Base-by-base conservation (phyloP, 2,113 vertebrate genomes). In the Spea multiplicata region DNA sequence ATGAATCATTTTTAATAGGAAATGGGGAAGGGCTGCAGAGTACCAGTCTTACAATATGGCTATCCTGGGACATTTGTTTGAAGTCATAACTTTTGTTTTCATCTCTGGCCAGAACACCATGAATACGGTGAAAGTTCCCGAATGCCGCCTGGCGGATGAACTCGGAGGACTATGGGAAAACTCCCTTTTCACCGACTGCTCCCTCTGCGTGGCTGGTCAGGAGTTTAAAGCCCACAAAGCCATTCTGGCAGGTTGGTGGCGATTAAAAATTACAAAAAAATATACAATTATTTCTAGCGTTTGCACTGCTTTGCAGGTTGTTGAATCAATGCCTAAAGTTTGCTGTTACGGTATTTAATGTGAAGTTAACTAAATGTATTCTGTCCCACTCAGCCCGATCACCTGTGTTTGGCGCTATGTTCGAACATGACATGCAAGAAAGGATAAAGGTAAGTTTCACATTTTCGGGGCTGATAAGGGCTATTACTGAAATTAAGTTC, bases 81-180 rank as follows among this genome's bases (percentile, higher is more conserved):
- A 30, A 30, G 30, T 30, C 30, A 30, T 30, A 30, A 30, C 30
- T 30, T 30, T 30, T 30, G 30, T 30, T 30, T 1, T 30, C 85
- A 98, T 99, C 86, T 99, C 97, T 0, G 97, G 97, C 3, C 97
- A 99, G 90, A 98, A 98, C 83, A 98, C 96, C 55, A 98, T 97
- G 95, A 96, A 95, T 84, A 95, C 93, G 94, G 94, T 97, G 84
- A 97, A 94, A 90, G 94, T 97, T 55, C 97, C 97, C 0, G 97
- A 99, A 86, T 99, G 97, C 84, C 94, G 96, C 66, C 87, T 99
- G 86, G 95, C 97, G 0, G 97, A 99, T 6, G 97, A 99, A 83
- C 82, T 99, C 82, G 97, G 97, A 44, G 96, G 95, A 47, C 89
- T 99, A 46, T 99, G 97, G 97, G 97, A 99, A 88, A 98, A 97